Evolutionary conservation across 2,113 vertebrate species (phyloP), one percentile per base, ranked within the genome.

Genomic region (Pithys albifrons): DNA sequence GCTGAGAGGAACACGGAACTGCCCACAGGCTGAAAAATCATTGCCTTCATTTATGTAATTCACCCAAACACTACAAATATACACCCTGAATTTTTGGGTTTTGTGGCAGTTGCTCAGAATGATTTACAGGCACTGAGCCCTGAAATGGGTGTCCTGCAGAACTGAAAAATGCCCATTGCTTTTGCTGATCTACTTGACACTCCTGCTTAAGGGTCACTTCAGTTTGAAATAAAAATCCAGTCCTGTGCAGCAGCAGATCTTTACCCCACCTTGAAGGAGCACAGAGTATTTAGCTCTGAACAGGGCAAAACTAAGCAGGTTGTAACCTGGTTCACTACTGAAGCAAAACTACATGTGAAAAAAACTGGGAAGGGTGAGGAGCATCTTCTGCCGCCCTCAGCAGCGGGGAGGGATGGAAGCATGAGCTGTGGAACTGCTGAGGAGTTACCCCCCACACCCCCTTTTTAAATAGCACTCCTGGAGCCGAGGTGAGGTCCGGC

Each of bases 401-500:
- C 51, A 37, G 33, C 0, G 12, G 14, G 39, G 37, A 88, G 62
- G 23, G 61, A 39, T 0, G 23, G 37, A 52, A 37, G 33, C 5
- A 10, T 0, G 4, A 70, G 71, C 33, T 6, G 5, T 29, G 71
- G 14, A 58, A 19, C 23, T 10, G 49, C 54, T 25, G 28, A 16
- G 35, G 62, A 58, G 43, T 28, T 27, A 19, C 16, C 49, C 46
- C 12, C 10, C 19, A 6, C 3, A 19, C 46, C 3, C 41, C 41
- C 37, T 61, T 35, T 35, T 31, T 4, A 39, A 72, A 16, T 2
- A 43, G 7, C 65, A 4, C 17, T 8, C 57, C 2, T 27, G 41
- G 13, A 45, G 69, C 17, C 0, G 2, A 33, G 41, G n/a, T 0
- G 0, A 57, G 61, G 51, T 25, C 71, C 73, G 57, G 43, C 19